phyloP scores from a whole-genome alignment of 1,140 invertebrate genomes.

The Cydia amplana region DNA sequence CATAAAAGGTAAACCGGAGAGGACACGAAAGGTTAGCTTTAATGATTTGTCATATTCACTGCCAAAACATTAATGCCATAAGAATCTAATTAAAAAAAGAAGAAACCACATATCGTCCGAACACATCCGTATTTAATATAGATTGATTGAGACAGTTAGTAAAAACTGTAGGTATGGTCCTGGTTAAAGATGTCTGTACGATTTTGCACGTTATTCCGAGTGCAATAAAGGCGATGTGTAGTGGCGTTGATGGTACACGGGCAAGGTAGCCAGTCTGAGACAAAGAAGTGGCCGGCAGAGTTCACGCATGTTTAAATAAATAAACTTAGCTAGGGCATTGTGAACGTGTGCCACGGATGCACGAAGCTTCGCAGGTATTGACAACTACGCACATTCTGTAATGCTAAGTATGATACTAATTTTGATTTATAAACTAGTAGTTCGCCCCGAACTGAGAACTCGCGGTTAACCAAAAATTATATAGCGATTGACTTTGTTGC shows the following conservation, averaged over 20 bases:
- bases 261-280: slow-evolving; percentile 45
- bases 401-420: not conserved
- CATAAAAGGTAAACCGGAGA: slow-evolving; percentile 7
- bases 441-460: too few relatives aligned
- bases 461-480: too few relatives aligned
- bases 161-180: not conserved
- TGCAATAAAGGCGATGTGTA: not conserved
- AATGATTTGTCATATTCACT: slow-evolving; percentile 12
- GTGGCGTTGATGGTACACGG: not conserved
- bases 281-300: slow-evolving; percentile 64
- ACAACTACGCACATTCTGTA: not conserved
- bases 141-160: slow-evolving; percentile 4
- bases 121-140: slow-evolving; percentile 17
- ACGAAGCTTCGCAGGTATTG: not conserved
- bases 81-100: not conserved
- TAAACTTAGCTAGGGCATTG: slow-evolving; percentile 65
- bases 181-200: not conserved
- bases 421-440: too few relatives aligned
- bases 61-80: slow-evolving; percentile 5
- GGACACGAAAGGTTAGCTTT: slow-evolving; percentile 10
- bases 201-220: too few relatives aligned
- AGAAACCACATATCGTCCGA: not conserved
- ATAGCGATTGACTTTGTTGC: too few relatives aligned
- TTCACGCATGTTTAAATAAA: slow-evolving; percentile 76
- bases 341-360: slow-evolving; percentile 44